Conservation (phyloP, 2,113 vertebrate species). For the Lates calcarifer region DNA sequence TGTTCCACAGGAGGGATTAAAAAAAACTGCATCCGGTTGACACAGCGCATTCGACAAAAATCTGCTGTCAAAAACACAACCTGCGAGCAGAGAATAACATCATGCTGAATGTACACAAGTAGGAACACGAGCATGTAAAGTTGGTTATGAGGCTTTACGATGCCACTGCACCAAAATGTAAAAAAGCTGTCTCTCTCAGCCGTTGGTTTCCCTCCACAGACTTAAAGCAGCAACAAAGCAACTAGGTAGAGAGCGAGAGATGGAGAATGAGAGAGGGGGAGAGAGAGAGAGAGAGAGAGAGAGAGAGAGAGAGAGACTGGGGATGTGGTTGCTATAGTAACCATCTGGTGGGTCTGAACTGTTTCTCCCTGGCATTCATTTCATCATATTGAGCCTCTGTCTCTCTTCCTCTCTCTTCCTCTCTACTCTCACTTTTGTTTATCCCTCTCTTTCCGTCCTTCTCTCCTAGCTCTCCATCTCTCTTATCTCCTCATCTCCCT, state of each 20-base stretch:
- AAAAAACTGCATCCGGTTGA: background rate
- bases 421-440: slow-evolving; percentile 67
- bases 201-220: slow-evolving; percentile 73
- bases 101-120: background rate
- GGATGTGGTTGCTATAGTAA: slow-evolving; percentile 83
- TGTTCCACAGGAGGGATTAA: background rate
- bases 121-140: slow-evolving; percentile 30
- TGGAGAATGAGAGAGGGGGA: slow-evolving; percentile 29
- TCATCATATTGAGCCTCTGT: slow-evolving; percentile 76
- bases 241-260: slow-evolving; percentile 63
- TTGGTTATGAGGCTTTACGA: slow-evolving; percentile 61
- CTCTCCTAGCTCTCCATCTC: slow-evolving; percentile 56
- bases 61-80: background rate
- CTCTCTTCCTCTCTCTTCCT: slow-evolving; percentile 61
- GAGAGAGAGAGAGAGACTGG: slow-evolving; percentile 62
- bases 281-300: slow-evolving; percentile 40
- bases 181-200: slow-evolving; percentile 62
- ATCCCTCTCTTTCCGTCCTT: slow-evolving; percentile 53
- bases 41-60: background rate
- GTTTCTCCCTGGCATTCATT: slow-evolving; percentile 79
- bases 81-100: background rate
- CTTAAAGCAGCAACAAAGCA: slow-evolving; percentile 79
- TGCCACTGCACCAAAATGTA: slow-evolving; percentile 79
- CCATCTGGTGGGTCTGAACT: slow-evolving; percentile 81
- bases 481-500: slow-evolving; percentile 69